phyloP scores from a whole-genome alignment of 30 jellyfish, hydroid and myxozoan species.

The Chrysaora quinquecirrha region DNA sequence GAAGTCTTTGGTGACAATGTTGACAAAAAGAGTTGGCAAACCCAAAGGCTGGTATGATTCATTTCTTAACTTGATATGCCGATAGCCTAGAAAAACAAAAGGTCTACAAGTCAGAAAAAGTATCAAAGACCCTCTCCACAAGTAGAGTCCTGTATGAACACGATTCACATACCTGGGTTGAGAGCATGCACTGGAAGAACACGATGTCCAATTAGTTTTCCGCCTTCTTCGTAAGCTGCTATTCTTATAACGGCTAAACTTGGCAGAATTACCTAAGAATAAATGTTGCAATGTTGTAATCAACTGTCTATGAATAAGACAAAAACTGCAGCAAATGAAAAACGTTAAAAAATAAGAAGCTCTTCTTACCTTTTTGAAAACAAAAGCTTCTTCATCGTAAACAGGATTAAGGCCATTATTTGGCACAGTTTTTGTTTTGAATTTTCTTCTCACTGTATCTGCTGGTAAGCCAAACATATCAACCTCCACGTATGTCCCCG shows the following conservation, averaged over 20 bases:
- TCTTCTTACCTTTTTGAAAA: conserved; percentile 85
- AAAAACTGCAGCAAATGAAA: too few relatives aligned
- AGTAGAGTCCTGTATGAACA: too few relatives aligned
- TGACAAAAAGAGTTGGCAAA: conserved; percentile 88
- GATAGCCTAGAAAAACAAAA: conserved; percentile 84
- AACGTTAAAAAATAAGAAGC: too few relatives aligned
- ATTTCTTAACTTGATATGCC: conserved; percentile 89
- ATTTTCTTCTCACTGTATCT: conserved; percentile 90
- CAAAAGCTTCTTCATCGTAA: conserved; percentile 95
- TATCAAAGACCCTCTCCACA: too few relatives aligned
- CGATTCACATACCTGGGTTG: conserved; percentile 98
- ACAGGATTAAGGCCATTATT: conserved; percentile 91
- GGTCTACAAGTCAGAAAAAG: too few relatives aligned
- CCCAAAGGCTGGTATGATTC: conserved; percentile 93
- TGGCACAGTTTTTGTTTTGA: conserved; percentile 87
- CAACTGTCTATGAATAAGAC: too few relatives aligned
- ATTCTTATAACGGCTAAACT: conserved; percentile 91
- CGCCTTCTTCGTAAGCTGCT: conserved; percentile 96
- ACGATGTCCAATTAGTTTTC: conserved; percentile 96
- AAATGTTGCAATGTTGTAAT: too few relatives aligned
- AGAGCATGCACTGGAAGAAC: conserved; percentile 90
- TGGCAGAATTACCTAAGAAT: conserved; percentile 91
- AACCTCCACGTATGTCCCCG: conserved; percentile 81
- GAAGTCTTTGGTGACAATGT: conserved; percentile 92
- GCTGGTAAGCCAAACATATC: conserved; percentile 94